A percentile compares a stretch with the other conserved stretches of the same genome.
Conservation (phyloP, 2,797 vertebrate genomes). For the Centropyge bicolor region DNA sequence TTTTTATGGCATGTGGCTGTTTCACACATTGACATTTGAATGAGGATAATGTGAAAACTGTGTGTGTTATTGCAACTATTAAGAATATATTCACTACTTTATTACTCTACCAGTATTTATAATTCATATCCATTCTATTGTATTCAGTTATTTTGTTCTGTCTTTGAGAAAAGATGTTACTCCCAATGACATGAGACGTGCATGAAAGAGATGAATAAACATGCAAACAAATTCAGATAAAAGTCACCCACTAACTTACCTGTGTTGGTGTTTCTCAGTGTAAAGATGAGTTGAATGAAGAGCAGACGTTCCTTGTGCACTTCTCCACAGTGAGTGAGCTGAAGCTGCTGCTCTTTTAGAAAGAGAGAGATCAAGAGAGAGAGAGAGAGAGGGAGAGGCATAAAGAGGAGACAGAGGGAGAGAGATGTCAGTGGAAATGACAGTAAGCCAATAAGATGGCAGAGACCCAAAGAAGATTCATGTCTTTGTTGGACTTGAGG, state of each 20-base stretch:
- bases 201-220: neutral
- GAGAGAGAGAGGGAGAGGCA: conserved; percentile 8
- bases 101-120: neutral
- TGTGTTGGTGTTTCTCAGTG: conserved; percentile 15
- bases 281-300: conserved; percentile 18
- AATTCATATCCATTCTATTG: neutral
- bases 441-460: conserved; percentile 59
- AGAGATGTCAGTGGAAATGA: conserved; percentile 44
- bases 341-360: conserved; percentile 57
- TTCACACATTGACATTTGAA: neutral
- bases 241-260: conserved; percentile 46
- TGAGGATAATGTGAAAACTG: neutral
- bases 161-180: neutral
- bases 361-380: conserved; percentile 18
- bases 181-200: neutral
- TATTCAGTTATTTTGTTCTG: neutral
- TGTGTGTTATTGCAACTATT: neutral
- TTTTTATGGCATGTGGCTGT: neutral
- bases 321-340: conserved; percentile 49
- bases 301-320: conserved; percentile 25
- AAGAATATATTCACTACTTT: conserved; percentile 3
- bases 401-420: conserved; percentile 16
- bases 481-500: conserved; percentile 35
- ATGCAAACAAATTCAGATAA: neutral
- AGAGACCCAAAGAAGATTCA: conserved; percentile 44